Base-by-base conservation (phyloP, 2,113 vertebrate genomes). In the Centropristis striata region DNA sequence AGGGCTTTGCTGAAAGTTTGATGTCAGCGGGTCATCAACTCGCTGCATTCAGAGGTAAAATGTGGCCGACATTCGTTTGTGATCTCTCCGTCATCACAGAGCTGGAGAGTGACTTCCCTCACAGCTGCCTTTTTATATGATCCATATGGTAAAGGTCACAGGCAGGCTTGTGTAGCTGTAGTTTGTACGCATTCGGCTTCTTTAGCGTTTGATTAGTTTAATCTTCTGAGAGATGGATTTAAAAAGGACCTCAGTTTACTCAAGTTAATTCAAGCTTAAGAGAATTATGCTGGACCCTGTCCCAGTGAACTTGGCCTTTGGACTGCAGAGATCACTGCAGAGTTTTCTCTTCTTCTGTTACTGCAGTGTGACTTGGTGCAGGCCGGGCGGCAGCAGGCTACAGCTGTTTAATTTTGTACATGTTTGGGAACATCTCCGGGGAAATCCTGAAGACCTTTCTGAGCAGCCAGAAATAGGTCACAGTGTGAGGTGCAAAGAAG, bases 391-490 rank as follows among this genome's bases (percentile, higher is more conserved):
- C 60, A 28, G 44, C 82, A 27, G 51, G 53, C 75, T 91, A 78
- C 83, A 89, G 84, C 78, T 83, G 83, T 88, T 91, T 86, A 63
- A 91, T 88, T 92, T 85, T 75, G 73, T 82, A 75, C 70, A 42
- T 66, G 68, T 59, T 71, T 66, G 61, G 78, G 79, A 91, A 75
- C 60, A 63, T 90, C 92, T 92, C 84, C 53, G 65, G 89, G 86
- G 91, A 91, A 90, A 83, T 91, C 81, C 81, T 67, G 50, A 49
- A 64, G 57, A 83, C 80, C 72, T 85, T 90, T 87, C n/a, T 1
- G 76, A 79, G 75, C 81, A 78, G 82, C 69, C 66, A 83, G 84
- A 92, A 93, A 87, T 89, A 63, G 87, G 92, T 85, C 84, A 78
- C 23, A 72, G 78, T 80, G 64, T 71, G 79, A 86, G 60, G 81